Base-by-base conservation (phyloP, 2,797 vertebrate genomes). In the Limnodromus scolopaceus region DNA sequence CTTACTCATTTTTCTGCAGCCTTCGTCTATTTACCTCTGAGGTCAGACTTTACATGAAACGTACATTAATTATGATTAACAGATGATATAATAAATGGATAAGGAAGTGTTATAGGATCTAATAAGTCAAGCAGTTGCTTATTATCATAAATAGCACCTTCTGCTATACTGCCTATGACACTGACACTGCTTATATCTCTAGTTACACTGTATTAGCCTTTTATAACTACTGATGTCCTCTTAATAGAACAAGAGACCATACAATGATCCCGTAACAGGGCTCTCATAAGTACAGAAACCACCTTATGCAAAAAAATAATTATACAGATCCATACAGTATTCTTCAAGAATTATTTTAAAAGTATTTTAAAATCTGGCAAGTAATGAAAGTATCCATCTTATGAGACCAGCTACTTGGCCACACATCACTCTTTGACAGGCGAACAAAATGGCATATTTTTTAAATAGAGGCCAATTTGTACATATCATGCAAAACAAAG, bases 51-150 rank as follows among this genome's bases (percentile, higher is more conserved):
- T 45, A 87, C 30, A 48, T 20, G 54, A 90, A 76, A 78, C 22
- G 43, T 51, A 36, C 46, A 84, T 58, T 65, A 78, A 86, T 79
- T 75, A 17, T 45, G 61, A 94, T 78, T 94, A 96, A 69, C 22
- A 78, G 41, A 86, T 22, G 14, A 93, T 4, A 61, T 22, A 91
- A 75, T 16, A 64, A 85, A 93, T 58, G 39, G 25, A 16, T 72
- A 68, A 36, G 24, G 34, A 36, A 88, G 20, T 79, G 30, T 75
- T 80, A 86, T 2, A 7, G 0, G 34, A 78, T 46, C 66, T 58
- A 63, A 0, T 34, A 86, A 78, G 46, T 66, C 65, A 90, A 92
- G 57, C 30, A 63, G 36, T 63, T 89, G 57, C 55, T 77, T 85
- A 25, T 46, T 63, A n/a, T 41, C 61, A 72, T 30, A 76, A 86